Percentiles rank a stretch among this genome's conserved stretches.
Conservation (phyloP, 37 sponge, comb jelly and placozoan species). For the Beroe forskalii region DNA sequence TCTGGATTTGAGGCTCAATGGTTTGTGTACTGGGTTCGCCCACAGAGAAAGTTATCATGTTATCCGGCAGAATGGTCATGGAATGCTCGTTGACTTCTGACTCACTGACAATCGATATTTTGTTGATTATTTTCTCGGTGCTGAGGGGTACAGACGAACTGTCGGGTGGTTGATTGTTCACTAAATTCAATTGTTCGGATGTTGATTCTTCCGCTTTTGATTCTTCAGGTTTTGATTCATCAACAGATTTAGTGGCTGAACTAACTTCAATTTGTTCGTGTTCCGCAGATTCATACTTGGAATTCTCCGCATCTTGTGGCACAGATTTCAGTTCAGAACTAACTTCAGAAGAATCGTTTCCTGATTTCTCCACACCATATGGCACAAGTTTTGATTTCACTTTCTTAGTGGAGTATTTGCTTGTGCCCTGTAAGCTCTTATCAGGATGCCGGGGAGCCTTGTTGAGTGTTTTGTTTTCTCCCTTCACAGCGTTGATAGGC, state of each 20-base stretch:
- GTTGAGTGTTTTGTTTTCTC: conserved; percentile 1
- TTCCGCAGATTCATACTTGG: background rate
- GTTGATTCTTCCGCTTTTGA: background rate
- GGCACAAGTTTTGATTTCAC: too few relatives aligned
- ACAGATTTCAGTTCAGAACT: background rate
- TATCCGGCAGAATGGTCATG: conserved; percentile 20
- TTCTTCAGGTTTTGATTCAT: background rate
- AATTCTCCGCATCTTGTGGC: background rate
- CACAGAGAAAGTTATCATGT: conserved; percentile 14
- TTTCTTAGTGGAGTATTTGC: background rate
- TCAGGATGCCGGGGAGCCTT: background rate
- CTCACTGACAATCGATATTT: conserved; percentile 8
- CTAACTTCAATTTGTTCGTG: too few relatives aligned
- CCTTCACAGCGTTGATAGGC: background rate
- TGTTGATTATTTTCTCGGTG: background rate
- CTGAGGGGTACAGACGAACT: background rate
- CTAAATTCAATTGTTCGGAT: background rate
- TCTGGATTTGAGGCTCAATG: background rate
- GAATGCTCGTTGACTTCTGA: background rate
- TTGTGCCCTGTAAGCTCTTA: background rate
- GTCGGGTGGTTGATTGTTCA: background rate
- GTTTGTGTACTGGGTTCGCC: background rate
- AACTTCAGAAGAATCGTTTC: background rate
- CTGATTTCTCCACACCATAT: background rate
- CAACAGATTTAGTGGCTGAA: background rate